Evolutionary conservation across 2,113 vertebrate species (phyloP).

Genomic region (Azemiops feae): DNA sequence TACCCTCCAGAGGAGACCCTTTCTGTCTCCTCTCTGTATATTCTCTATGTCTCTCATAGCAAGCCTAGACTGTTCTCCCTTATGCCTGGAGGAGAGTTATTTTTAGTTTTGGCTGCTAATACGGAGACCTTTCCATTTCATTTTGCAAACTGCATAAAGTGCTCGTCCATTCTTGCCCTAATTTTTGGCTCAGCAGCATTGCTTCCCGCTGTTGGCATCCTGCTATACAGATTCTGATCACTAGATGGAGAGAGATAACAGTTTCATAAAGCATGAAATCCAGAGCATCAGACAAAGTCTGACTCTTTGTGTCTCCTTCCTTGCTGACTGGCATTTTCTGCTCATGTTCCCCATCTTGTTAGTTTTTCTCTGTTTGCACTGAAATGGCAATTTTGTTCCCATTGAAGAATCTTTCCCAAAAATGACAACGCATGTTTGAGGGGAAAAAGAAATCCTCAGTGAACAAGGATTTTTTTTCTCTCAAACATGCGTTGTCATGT

Average conservation of each 20-base stretch:
- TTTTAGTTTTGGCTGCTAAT: background rate
- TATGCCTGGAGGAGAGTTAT: background rate
- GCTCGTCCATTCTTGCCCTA: background rate
- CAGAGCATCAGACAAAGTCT: background rate
- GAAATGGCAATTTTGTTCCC: background rate
- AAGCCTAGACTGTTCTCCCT: background rate
- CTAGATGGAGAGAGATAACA: slow-evolving; percentile 65
- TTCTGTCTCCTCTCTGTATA: background rate
- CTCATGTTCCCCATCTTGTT: background rate
- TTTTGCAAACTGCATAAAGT: background rate
- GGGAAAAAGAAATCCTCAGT: too few species aligned
- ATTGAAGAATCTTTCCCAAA: background rate
- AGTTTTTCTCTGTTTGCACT: background rate
- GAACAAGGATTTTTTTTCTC: too few species aligned
- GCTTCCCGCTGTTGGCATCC: background rate
- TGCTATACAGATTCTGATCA: slow-evolving; percentile 53
- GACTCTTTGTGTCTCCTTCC: slow-evolving; percentile 12
- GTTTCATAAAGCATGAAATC: slow-evolving; percentile 32
- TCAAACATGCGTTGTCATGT: background rate
- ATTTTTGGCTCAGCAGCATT: background rate
- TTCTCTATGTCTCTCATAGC: background rate
- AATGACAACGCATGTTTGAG: too few species aligned
- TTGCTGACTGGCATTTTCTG: background rate
- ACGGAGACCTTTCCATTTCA: background rate
- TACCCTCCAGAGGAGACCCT: background rate